Evolutionary conservation across 2,888 invertebrate species (phyloP).

Genomic region (Chloroclystis v-ata): DNA sequence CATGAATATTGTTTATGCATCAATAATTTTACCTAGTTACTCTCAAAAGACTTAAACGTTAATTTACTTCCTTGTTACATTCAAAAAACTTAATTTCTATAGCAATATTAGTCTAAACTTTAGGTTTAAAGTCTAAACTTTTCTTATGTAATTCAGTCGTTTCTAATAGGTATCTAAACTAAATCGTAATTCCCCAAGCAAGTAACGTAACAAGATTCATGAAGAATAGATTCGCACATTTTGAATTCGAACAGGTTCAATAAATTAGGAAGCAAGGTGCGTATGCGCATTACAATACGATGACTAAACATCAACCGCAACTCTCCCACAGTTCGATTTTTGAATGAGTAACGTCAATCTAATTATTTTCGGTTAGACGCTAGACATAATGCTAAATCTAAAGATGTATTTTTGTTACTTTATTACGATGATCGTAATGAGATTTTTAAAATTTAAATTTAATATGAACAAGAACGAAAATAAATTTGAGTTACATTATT

Average conservation of each 20-base stretch:
- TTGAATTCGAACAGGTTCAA: constrained; percentile 45
- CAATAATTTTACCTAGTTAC: too few relatives aligned
- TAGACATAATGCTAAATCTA: neutral
- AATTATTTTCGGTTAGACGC: neutral
- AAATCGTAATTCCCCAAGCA: neutral
- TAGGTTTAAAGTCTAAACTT: too few relatives aligned
- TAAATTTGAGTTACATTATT: neutral
- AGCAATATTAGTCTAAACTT: too few relatives aligned
- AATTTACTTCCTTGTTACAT: too few relatives aligned
- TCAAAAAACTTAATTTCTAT: too few relatives aligned
- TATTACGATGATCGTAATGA: too few relatives aligned
- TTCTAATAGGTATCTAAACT: too few relatives aligned
- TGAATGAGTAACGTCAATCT: constrained; percentile 34
- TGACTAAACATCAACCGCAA: constrained; percentile 54
- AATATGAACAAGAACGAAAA: too few relatives aligned
- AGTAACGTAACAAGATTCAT: neutral
- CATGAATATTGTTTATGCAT: too few relatives aligned
- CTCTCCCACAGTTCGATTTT: constrained; percentile 39
- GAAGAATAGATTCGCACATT: constrained; percentile 26
- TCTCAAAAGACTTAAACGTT: too few relatives aligned
- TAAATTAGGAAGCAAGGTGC: constrained; percentile 55
- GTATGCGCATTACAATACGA: constrained; percentile 64
- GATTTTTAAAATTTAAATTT: too few relatives aligned
- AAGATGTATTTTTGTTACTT: neutral
- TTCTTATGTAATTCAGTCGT: too few relatives aligned